phyloP scores from a whole-genome alignment of 1,140 invertebrate genomes.

The Platyscapa corneri region DNA sequence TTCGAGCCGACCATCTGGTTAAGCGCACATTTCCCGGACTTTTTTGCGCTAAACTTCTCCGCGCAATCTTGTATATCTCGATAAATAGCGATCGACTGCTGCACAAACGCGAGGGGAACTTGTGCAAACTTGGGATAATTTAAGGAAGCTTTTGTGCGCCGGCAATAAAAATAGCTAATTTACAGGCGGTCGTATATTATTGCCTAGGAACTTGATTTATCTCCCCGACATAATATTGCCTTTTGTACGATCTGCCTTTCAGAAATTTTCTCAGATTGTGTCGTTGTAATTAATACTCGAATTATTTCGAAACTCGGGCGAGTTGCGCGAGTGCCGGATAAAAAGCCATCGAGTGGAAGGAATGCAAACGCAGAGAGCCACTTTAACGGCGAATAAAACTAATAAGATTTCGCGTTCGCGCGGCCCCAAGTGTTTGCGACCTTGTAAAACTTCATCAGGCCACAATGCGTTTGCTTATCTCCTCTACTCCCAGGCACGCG shows the following conservation, averaged over 20 bases:
- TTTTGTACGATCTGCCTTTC: too few relatives aligned
- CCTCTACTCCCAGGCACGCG: not conserved
- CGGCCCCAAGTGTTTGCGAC: not conserved
- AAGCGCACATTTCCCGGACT: too few relatives aligned
- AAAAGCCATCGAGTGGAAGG: not conserved
- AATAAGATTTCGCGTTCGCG: not conserved
- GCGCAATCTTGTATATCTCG: not conserved
- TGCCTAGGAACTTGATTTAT: too few relatives aligned
- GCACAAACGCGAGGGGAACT: not conserved
- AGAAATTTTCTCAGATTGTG: not conserved
- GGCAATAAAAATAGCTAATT: not conserved
- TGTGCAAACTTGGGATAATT: not conserved
- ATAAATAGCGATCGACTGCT: not conserved
- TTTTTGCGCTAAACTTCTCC: too few relatives aligned
- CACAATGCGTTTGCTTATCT: conserved; percentile 12
- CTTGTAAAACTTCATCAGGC: conserved; percentile 12
- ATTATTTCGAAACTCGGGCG: not conserved
- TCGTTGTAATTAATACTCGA: not conserved
- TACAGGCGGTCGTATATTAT: not conserved
- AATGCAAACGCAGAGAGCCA: not conserved
- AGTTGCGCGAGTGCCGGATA: not conserved
- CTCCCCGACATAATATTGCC: not conserved
- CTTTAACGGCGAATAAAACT: not conserved
- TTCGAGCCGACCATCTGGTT: too few relatives aligned
- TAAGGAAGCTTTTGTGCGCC: not conserved